Percentiles rank a stretch among this genome's conserved stretches.
Conservation (phyloP, 35 echinoderm and acorn worm species). For the Stichopus chloronotus region DNA sequence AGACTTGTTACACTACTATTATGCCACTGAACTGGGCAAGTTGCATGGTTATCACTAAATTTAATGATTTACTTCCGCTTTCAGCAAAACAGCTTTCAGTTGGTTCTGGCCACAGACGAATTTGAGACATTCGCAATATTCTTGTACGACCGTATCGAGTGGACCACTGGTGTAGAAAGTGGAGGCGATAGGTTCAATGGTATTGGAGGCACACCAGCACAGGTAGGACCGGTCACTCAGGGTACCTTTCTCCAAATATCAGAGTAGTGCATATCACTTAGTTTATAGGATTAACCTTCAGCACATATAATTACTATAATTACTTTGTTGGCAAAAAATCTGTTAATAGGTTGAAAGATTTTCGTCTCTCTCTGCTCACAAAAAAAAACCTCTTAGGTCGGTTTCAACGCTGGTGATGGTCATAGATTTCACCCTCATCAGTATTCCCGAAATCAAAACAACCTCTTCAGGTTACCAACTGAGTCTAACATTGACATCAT, state of each 20-base stretch:
- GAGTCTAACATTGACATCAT: slow-evolving; percentile 75
- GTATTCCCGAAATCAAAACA: slow-evolving; percentile 65
- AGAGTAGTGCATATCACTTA: too few species aligned
- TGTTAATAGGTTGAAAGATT: too few species aligned
- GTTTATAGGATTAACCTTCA: too few species aligned
- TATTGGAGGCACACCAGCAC: slow-evolving; percentile 72
- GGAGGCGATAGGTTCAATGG: slow-evolving; percentile 69
- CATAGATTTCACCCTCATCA: slow-evolving; percentile 32
- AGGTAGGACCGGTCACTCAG: slow-evolving; percentile 20
- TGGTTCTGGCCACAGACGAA: slow-evolving; percentile 82
- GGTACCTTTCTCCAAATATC: too few species aligned
- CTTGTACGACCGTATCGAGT: slow-evolving; percentile 74
- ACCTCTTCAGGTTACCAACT: slow-evolving; percentile 31
- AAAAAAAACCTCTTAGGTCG: slow-evolving; percentile 61
- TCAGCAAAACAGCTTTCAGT: slow-evolving; percentile 90
- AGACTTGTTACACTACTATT: too few species aligned
- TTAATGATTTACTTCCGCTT: not conserved
- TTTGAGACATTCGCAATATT: slow-evolving; percentile 87
- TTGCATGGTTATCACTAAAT: too few species aligned
- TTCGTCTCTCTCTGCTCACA: not conserved
- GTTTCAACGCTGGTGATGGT: slow-evolving; percentile 88
- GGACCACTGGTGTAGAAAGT: slow-evolving; percentile 88
- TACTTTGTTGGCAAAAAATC: too few species aligned
- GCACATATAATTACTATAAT: too few species aligned
- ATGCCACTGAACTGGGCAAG: too few species aligned